Percentiles rank a stretch among this genome's conserved stretches.
Evolutionary conservation across 92 coral and sea anemone species (phyloP).

Genomic region (Palythoa grandis): DNA sequence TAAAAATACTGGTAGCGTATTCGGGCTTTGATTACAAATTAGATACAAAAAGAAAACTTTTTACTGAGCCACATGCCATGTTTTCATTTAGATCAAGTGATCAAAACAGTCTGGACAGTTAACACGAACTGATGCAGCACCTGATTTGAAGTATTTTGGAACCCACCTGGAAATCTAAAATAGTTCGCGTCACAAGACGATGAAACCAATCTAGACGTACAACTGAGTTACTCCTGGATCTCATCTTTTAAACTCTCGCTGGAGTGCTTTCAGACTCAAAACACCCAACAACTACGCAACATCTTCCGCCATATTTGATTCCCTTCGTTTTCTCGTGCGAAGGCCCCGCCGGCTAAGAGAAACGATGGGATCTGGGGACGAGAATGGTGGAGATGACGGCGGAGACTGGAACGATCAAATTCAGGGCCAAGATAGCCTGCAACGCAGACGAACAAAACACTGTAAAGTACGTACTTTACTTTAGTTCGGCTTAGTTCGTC

Average conservation of each 20-base stretch:
- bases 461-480: too few relatives aligned
- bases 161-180: constrained; percentile 95
- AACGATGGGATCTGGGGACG: background rate
- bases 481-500: too few relatives aligned
- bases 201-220: constrained; percentile 98
- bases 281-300: background rate
- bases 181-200: constrained; percentile 88
- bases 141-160: background rate
- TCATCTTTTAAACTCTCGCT: constrained; percentile 51
- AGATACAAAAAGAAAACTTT: too few relatives aligned
- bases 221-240: constrained; percentile 93
- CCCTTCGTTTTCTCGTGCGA: background rate
- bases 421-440: too few relatives aligned
- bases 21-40: too few relatives aligned
- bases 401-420: background rate
- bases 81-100: background rate
- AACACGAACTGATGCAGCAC: too few relatives aligned
- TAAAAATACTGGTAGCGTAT: too few relatives aligned
- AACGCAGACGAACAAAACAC: too few relatives aligned
- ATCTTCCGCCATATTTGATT: background rate
- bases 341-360: too few relatives aligned
- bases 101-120: too few relatives aligned
- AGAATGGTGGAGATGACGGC: background rate
- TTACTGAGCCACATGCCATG: background rate
- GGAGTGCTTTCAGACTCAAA: background rate